These are phyloP conservation scores for Oasisia sp. DNA, from an alignment of 2,888 invertebrate species.

Conservation along the genomic window DNA sequence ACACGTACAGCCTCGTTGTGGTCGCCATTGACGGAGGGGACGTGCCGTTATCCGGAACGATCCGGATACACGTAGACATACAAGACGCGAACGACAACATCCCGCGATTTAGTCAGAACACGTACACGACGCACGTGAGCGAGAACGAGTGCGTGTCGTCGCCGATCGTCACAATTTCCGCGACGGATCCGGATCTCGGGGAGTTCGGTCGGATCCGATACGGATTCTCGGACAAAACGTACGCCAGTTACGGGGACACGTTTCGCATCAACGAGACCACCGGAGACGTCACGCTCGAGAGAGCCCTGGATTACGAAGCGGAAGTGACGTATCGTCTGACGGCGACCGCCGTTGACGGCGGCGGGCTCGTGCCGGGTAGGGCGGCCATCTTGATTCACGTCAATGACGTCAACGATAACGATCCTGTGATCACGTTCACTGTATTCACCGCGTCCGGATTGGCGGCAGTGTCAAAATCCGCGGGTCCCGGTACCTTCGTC, in stretches of 20 bases:
- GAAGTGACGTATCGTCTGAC: slow-evolving; percentile 6
- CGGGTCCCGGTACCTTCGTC: background rate
- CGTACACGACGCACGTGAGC: background rate
- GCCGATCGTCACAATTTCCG: background rate
- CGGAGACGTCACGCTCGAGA: background rate
- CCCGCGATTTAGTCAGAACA: background rate
- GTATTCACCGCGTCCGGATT: background rate
- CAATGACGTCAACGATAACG: slow-evolving; percentile 21
- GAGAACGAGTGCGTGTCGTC: background rate
- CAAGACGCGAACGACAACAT: background rate
- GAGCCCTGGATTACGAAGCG: background rate
- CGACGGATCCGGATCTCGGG: background rate
- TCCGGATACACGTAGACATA: background rate
- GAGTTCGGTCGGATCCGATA: background rate
- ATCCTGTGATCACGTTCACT: slow-evolving; percentile 20
- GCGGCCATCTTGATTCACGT: slow-evolving; percentile 13
- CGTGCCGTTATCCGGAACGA: background rate
- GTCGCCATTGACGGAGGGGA: background rate
- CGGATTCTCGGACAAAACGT: background rate
- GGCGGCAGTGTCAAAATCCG: slow-evolving; percentile 14
- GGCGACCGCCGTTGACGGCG: background rate
- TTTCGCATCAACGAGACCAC: background rate
- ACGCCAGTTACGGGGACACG: background rate
- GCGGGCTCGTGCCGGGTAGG: background rate
- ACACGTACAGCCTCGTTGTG: background rate